These are phyloP conservation scores for Hydrotaea diabolus DNA, from an alignment of 2,888 invertebrate species.

Conservation along the genomic window DNA sequence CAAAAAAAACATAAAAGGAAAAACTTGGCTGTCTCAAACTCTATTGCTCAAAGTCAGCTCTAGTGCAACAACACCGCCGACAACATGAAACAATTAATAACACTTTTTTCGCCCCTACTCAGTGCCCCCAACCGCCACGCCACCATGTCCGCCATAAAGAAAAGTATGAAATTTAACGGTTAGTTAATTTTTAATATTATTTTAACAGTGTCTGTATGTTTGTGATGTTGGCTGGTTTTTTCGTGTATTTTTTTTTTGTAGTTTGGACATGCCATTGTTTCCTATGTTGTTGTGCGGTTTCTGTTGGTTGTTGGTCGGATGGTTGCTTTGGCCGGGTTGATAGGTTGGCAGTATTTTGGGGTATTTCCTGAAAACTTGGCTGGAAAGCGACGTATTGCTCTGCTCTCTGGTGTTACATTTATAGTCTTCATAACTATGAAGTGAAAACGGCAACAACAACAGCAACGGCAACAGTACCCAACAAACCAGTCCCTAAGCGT, in stretches of 20 bases:
- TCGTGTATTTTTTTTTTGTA: background rate
- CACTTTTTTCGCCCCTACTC: background rate
- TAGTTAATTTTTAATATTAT: constrained; percentile 51
- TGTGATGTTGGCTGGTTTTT: background rate
- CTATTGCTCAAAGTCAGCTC: background rate
- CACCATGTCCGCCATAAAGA: background rate
- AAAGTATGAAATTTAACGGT: constrained; percentile 51
- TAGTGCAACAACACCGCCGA: background rate
- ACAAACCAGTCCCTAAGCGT: too few relatives aligned
- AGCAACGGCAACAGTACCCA: background rate
- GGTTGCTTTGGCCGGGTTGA: background rate
- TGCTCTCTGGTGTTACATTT: constrained; percentile 44
- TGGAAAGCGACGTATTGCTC: constrained; percentile 29
- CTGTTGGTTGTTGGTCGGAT: background rate
- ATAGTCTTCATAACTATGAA: constrained; percentile 23
- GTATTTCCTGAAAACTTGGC: constrained; percentile 45
- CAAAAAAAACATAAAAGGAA: background rate
- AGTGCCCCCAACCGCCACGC: background rate
- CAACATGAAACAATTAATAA: constrained; percentile 27
- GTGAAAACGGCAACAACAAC: background rate
- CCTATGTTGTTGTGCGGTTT: background rate
- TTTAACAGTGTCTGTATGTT: constrained; percentile 23
- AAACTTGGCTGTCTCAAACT: background rate
- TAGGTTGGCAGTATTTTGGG: constrained; percentile 30
- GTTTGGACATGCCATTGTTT: background rate